These are phyloP conservation scores for Hemibagrus guttatus DNA, from an alignment of 2,797 vertebrate genomes.

Conservation along the genomic window DNA sequence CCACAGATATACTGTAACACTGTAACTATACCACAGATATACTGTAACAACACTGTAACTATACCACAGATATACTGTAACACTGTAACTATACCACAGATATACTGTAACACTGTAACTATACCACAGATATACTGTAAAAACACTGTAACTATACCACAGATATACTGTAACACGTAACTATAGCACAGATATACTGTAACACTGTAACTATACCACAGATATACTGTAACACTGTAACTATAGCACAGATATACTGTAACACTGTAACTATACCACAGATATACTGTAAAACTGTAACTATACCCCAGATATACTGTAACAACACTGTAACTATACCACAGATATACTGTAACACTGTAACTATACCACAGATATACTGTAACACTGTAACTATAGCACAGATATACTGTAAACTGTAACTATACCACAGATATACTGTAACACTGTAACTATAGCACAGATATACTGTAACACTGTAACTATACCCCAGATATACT, in stretches of 20 bases:
- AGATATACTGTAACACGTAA: neutral
- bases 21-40: no score
- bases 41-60: neutral
- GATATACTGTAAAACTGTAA: no score
- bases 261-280: no score
- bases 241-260: no score
- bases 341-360: no score
- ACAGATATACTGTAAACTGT: neutral
- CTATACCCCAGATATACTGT: no score
- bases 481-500: neutral
- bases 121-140: neutral
- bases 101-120: neutral
- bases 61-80: neutral
- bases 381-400: neutral
- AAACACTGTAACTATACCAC: no score
- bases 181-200: neutral
- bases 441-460: neutral
- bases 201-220: neutral
- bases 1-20: neutral
- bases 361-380: no score
- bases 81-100: neutral
- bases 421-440: neutral
- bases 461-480: neutral
- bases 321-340: neutral
- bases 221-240: no score